Conservation (phyloP, 2,113 vertebrate species). For the Ploceus nigricollis region DNA sequence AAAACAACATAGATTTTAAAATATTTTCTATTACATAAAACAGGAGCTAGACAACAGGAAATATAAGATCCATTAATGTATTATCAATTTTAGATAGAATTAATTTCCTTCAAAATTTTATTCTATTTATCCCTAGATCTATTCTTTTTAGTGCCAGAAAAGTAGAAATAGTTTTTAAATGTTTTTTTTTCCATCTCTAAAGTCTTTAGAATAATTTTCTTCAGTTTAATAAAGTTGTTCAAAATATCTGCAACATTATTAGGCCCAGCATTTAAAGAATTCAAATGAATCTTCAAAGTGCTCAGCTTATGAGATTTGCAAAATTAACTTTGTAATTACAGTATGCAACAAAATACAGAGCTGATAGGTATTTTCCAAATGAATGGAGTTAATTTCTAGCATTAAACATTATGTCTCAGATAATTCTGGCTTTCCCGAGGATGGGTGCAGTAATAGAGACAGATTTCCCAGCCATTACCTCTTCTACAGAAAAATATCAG, state of each 20-base stretch:
- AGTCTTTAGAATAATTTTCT: slow-evolving; percentile 39
- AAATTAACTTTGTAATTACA: slow-evolving; percentile 72
- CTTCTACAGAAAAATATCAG: neutral
- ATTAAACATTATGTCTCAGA: slow-evolving; percentile 1
- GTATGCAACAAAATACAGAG: slow-evolving; percentile 49
- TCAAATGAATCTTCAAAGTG: slow-evolving; percentile 64
- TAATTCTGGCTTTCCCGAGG: neutral
- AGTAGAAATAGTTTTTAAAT: neutral
- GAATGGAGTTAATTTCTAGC: slow-evolving; percentile 24
- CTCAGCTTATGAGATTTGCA: slow-evolving; percentile 65
- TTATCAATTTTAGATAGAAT: neutral
- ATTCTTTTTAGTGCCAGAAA: neutral
- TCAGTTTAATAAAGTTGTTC: slow-evolving; percentile 45
- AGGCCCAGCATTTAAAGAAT: slow-evolving; percentile 51
- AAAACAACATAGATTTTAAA: neutral
- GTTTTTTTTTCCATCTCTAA: neutral
- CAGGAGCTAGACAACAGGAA: neutral
- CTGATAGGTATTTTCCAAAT: slow-evolving; percentile 56
- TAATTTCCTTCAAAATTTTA: neutral
- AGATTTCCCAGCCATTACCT: neutral
- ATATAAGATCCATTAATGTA: neutral
- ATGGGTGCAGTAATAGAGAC: neutral
- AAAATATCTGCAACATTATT: slow-evolving; percentile 53
- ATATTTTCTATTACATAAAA: neutral
- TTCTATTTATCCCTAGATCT: neutral